These are phyloP conservation scores for Leptodirus hochenwartii DNA, from an alignment of 2,888 invertebrate species.

Conservation along the genomic window DNA sequence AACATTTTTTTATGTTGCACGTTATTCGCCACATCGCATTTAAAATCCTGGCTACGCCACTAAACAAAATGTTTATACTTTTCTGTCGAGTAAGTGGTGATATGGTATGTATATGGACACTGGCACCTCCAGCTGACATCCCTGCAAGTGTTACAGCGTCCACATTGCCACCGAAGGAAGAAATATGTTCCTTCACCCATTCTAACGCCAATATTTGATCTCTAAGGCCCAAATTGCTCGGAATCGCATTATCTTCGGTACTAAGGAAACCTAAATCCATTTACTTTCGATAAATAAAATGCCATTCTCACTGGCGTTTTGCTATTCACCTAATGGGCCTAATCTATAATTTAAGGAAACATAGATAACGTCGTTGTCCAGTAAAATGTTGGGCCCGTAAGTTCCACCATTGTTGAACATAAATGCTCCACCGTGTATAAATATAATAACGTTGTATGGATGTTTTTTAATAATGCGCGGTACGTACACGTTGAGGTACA, in stretches of 20 bases:
- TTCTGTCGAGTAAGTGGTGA: slow-evolving; percentile 39
- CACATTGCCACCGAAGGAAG: slow-evolving; percentile 52
- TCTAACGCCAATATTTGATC: slow-evolving; percentile 52
- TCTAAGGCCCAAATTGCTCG: slow-evolving; percentile 56
- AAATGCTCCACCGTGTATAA: slow-evolving; percentile 50
- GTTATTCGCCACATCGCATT: too few species aligned
- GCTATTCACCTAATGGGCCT: slow-evolving; percentile 42
- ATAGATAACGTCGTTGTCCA: slow-evolving; percentile 44
- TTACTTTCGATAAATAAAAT: not conserved
- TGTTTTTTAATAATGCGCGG: slow-evolving; percentile 22
- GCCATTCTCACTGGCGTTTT: not conserved
- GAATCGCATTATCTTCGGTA: slow-evolving; percentile 46
- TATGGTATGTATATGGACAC: slow-evolving; percentile 53
- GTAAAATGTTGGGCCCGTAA: slow-evolving; percentile 37
- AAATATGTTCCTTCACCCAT: slow-evolving; percentile 51
- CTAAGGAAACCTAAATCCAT: slow-evolving; percentile 44
- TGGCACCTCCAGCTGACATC: slow-evolving; percentile 55
- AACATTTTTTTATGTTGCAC: too few species aligned
- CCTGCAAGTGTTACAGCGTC: slow-evolving; percentile 48
- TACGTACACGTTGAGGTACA: slow-evolving; percentile 43
- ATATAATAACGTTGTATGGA: slow-evolving; percentile 37
- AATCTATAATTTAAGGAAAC: slow-evolving; percentile 53
- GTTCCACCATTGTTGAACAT: slow-evolving; percentile 40
- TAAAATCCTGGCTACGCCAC: not conserved
- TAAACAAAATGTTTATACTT: too few species aligned